These are phyloP conservation scores for Batillaria attramentaria DNA, from an alignment of 1,140 invertebrate species.

Conservation along the genomic window DNA sequence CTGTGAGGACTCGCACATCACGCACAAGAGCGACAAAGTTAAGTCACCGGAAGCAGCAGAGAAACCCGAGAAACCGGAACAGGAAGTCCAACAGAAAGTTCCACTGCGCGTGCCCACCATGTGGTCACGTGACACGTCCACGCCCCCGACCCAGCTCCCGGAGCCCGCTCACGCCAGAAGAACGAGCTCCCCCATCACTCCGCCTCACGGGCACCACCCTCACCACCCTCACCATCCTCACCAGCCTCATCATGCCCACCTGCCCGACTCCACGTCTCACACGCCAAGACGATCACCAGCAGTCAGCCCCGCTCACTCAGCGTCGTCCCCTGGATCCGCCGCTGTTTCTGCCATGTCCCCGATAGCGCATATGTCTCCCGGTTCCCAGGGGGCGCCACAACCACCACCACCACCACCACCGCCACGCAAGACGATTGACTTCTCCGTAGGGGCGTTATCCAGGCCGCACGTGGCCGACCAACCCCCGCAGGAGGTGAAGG, in stretches of 20 bases:
- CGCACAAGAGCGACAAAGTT: not conserved
- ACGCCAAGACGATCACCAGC: too few species aligned
- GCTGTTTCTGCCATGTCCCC: not conserved
- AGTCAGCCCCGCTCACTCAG: too few species aligned
- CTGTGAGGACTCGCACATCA: not conserved
- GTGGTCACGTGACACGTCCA: conserved; percentile 8
- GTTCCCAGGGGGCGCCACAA: not conserved
- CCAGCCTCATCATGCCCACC: conserved; percentile 5
- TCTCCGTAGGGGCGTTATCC: conserved; percentile 9
- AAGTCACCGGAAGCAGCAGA: not conserved
- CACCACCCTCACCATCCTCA: conserved; percentile 21
- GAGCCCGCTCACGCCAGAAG: not conserved
- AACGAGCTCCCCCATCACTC: not conserved
- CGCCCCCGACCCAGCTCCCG: not conserved
- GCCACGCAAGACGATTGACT: conserved; percentile 13
- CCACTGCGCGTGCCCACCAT: conserved; percentile 32
- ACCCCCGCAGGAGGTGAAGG: conserved; percentile 27
- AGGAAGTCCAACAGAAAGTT: conserved; percentile 17
- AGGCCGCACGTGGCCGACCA: conserved; percentile 5
- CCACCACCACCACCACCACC: not conserved
- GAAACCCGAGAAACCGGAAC: not conserved
- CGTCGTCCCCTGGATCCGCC: not conserved
- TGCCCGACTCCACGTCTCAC: not conserved
- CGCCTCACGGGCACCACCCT: not conserved
- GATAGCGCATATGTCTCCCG: not conserved